phyloP scores from a whole-genome alignment of 2,797 vertebrate species.

The Fringilla coelebs region DNA sequence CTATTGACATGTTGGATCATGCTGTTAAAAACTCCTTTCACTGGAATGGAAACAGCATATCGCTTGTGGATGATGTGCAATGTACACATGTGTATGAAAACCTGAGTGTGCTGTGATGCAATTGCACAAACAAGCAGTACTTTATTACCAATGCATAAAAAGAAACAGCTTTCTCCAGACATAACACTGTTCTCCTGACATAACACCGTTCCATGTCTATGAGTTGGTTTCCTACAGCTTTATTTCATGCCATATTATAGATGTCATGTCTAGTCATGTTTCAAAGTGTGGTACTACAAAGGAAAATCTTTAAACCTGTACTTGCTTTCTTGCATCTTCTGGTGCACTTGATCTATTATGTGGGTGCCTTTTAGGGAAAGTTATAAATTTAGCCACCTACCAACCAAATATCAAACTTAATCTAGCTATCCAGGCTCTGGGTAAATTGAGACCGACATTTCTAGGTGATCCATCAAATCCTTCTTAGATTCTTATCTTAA shows the following conservation, averaged over 20 bases:
- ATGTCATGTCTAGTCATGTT: neutral
- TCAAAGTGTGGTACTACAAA: neutral
- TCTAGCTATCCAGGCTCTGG: neutral
- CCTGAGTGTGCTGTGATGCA: fast-evolving
- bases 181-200: neutral
- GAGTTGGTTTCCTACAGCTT: neutral
- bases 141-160: neutral
- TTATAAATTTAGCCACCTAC: neutral
- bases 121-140: neutral
- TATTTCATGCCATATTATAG: neutral
- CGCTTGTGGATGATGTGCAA: fast-evolving
- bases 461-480: neutral
- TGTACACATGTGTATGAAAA: neutral
- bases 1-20: neutral
- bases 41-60: neutral
- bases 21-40: neutral
- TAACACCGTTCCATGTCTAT: neutral
- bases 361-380: neutral
- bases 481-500: neutral
- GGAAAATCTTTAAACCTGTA: neutral
- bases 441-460: neutral
- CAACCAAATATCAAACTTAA: neutral
- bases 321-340: neutral
- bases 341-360: neutral
- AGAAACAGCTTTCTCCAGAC: neutral